A percentile compares a stretch with the other conserved stretches of the same genome.
Conservation (phyloP, 2,888 invertebrate genomes). For the Cephus rjabovi region DNA sequence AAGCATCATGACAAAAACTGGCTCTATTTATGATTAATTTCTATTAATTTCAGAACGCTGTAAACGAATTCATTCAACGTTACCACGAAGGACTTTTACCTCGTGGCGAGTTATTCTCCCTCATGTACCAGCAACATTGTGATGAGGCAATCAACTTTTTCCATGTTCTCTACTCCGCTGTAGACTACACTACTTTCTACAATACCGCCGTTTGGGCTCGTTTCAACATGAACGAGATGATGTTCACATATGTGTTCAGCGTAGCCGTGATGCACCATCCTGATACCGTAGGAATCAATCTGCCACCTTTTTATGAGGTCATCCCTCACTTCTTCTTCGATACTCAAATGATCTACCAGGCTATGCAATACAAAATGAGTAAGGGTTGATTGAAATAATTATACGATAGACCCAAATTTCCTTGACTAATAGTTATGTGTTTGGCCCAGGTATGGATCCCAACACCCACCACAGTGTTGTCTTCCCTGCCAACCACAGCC, state of each 20-base stretch:
- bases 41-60: slow-evolving; percentile 47
- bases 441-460: slow-evolving; percentile 26
- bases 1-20: too few relatives aligned
- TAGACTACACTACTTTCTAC: slow-evolving; percentile 62
- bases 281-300: slow-evolving; percentile 71
- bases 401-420: background rate
- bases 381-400: background rate
- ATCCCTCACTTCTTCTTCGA: slow-evolving; percentile 76
- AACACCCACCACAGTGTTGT: slow-evolving; percentile 53
- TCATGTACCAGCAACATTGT: slow-evolving; percentile 49
- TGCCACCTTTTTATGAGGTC: slow-evolving; percentile 78
- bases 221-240: slow-evolving; percentile 62
- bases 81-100: slow-evolving; percentile 67
- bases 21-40: background rate
- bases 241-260: slow-evolving; percentile 74
- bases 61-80: slow-evolving; percentile 56
- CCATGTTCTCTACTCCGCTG: slow-evolving; percentile 59
- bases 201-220: slow-evolving; percentile 64
- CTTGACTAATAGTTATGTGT: background rate
- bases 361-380: slow-evolving; percentile 62
- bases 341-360: slow-evolving; percentile 69
- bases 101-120: slow-evolving; percentile 68
- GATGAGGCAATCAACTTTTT: slow-evolving; percentile 58
- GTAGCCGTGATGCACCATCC: slow-evolving; percentile 72
- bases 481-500: slow-evolving; percentile 71